Conservation (phyloP, 1,140 invertebrate species). For the Danaus plexippus region DNA sequence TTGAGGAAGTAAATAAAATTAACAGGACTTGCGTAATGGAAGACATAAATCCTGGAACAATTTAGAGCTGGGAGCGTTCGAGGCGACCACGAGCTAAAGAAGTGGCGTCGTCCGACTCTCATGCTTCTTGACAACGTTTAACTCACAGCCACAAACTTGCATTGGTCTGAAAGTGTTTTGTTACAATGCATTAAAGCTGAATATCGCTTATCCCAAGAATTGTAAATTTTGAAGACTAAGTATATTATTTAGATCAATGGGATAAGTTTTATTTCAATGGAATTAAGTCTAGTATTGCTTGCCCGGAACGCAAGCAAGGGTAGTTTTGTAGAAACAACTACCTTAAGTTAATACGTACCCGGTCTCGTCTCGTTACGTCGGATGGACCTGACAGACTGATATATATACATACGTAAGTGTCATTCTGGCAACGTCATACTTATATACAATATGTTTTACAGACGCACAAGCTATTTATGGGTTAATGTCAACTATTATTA, state of each 20-base stretch:
- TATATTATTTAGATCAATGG: background rate
- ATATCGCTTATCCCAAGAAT: background rate
- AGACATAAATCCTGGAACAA: constrained; percentile 44
- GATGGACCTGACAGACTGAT: constrained; percentile 24
- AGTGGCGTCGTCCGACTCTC: constrained; percentile 29
- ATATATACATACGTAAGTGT: constrained; percentile 21
- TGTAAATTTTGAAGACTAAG: constrained; percentile 2
- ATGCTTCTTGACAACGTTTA: constrained; percentile 39
- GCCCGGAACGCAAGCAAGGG: constrained; percentile 5
- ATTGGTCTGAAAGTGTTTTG: background rate
- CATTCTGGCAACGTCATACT: too few species aligned
- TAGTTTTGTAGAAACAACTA: constrained; percentile 12
- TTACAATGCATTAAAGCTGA: constrained; percentile 1
- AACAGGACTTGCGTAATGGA: constrained; percentile 23
- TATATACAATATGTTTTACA: too few species aligned
- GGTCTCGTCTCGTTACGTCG: constrained; percentile 34
- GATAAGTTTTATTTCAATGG: constrained; percentile 11
- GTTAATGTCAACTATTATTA: too few species aligned
- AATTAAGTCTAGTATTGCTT: constrained; percentile 17
- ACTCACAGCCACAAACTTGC: constrained; percentile 24
- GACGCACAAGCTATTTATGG: too few species aligned
- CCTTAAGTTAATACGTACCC: constrained; percentile 30
- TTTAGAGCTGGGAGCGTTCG: constrained; percentile 33
- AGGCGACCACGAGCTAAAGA: constrained; percentile 34
- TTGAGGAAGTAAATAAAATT: too few species aligned